A percentile compares a stretch with the other conserved stretches of the same genome.
phyloP scores from a whole-genome alignment of 1,140 invertebrate species.

The Atta texana region DNA sequence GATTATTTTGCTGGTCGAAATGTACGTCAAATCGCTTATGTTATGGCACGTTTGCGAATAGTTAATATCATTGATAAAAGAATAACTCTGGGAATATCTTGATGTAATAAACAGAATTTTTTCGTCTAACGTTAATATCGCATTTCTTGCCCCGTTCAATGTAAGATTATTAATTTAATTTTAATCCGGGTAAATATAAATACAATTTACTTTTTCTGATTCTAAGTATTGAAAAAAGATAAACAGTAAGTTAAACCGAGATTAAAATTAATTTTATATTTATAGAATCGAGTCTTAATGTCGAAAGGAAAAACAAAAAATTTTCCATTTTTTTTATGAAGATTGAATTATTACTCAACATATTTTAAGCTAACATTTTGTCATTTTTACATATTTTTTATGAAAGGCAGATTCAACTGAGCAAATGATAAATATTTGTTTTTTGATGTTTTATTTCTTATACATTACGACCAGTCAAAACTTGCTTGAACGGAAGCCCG shows the following conservation, averaged over 20 bases:
- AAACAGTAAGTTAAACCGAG: too few relatives aligned
- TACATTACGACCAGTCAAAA: slow-evolving; percentile 36
- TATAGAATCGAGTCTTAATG: background rate
- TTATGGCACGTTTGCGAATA: background rate
- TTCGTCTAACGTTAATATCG: background rate
- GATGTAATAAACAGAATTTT: background rate
- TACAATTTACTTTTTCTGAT: too few relatives aligned
- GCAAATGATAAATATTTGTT: background rate
- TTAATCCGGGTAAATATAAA: too few relatives aligned
- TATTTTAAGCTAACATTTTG: background rate
- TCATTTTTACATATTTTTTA: background rate
- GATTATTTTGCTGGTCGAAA: slow-evolving; percentile 25
- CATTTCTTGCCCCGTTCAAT: background rate
- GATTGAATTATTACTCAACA: background rate
- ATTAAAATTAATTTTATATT: too few relatives aligned
- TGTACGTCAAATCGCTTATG: background rate
- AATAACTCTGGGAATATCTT: background rate
- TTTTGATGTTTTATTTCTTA: background rate
- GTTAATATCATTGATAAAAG: background rate
- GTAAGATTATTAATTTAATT: too few relatives aligned
- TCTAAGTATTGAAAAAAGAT: too few relatives aligned
- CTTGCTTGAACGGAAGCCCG: slow-evolving; percentile 67
- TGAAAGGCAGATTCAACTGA: background rate
- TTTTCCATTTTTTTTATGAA: background rate
- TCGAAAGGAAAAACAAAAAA: background rate